Conservation (phyloP, 2,797 vertebrate species). For the Dryobates pubescens region DNA sequence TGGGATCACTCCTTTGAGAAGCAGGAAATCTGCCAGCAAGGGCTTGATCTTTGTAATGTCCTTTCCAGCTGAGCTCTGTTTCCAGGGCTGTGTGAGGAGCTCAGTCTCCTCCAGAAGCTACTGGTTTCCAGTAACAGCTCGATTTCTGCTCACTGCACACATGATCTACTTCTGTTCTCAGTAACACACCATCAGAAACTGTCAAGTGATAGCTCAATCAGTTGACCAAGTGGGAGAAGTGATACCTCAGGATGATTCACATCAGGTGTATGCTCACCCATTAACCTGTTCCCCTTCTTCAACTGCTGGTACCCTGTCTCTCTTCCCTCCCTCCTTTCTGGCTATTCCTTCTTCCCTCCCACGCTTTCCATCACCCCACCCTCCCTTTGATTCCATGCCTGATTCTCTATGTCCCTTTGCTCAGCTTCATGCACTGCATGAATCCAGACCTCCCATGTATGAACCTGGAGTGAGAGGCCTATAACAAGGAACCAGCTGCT, state of each 20-base stretch:
- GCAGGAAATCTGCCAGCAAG: neutral
- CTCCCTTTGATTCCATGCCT: conserved; percentile 18
- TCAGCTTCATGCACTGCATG: neutral
- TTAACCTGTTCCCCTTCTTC: neutral
- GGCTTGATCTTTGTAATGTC: neutral
- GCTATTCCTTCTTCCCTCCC: neutral
- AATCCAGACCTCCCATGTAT: conserved; percentile 9
- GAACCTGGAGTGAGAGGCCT: conserved; percentile 14
- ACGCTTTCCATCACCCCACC: neutral
- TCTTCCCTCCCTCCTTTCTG: neutral
- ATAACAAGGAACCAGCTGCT: neutral
- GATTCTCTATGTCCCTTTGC: neutral
- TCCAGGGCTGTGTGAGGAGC: neutral
- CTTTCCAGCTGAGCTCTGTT: neutral
- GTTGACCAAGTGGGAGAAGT: neutral
- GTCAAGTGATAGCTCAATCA: neutral
- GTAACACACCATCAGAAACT: neutral
- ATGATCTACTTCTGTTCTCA: neutral
- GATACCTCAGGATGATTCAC: neutral
- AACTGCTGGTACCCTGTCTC: neutral
- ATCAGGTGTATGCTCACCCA: neutral
- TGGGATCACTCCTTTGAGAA: neutral
- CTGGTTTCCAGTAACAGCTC: neutral
- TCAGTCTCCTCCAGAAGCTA: conserved; percentile 5
- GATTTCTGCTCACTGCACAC: neutral